A percentile compares a stretch with the other conserved stretches of the same genome.
Conservation (phyloP, 2,113 vertebrate species). For the Chloroceryle aenea region DNA sequence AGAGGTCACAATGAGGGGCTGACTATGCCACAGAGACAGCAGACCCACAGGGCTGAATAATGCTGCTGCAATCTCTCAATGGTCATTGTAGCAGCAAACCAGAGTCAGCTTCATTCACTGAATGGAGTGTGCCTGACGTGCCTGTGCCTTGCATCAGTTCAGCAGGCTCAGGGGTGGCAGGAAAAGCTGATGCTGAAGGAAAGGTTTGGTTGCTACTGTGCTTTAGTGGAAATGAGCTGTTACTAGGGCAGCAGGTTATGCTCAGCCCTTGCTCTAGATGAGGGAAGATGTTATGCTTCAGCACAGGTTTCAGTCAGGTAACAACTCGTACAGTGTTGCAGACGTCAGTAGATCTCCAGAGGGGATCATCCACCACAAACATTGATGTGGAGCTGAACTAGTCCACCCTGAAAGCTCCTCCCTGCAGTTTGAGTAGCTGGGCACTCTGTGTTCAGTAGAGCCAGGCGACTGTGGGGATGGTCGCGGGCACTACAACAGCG, state of each 20-base stretch:
- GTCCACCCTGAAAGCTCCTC: not conserved
- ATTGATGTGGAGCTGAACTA: not conserved
- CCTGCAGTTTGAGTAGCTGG: not conserved
- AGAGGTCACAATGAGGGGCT: not conserved
- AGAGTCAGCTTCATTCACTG: not conserved
- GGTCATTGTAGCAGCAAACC: not conserved
- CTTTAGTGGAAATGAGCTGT: not conserved
- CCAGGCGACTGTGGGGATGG: fast-evolving
- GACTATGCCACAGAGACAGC: not conserved
- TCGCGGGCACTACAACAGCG: not conserved
- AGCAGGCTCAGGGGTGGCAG: not conserved
- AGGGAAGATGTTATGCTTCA: not conserved
- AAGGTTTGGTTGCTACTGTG: not conserved
- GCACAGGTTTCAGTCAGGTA: not conserved
- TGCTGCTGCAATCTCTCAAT: not conserved
- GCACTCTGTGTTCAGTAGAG: not conserved
- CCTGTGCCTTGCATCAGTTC: not conserved
- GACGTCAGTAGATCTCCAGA: not conserved
- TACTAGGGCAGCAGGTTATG: not conserved
- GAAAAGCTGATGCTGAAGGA: not conserved
- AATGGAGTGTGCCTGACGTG: too few relatives aligned
- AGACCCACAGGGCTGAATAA: not conserved
- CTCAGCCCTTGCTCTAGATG: not conserved
- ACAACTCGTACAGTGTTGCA: fast-evolving
- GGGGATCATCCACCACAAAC: fast-evolving